These are phyloP conservation scores for Microctonus hyperodae DNA, from an alignment of 2,888 invertebrate species.

Conservation along the genomic window DNA sequence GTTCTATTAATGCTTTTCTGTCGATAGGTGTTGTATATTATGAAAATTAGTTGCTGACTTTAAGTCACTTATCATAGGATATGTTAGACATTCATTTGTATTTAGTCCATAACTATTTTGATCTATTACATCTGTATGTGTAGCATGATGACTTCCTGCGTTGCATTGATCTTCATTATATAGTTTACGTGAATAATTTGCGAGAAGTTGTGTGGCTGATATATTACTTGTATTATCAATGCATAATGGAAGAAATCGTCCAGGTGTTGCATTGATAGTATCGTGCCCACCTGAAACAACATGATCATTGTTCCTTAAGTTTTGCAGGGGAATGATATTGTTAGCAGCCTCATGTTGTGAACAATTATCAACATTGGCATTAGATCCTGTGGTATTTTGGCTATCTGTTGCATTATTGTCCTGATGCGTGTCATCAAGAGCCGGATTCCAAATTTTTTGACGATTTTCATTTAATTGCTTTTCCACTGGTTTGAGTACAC, in stretches of 20 bases:
- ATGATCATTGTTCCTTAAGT: too few species aligned
- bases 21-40: not conserved
- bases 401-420: not conserved
- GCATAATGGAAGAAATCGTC: too few species aligned
- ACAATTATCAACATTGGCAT: too few species aligned
- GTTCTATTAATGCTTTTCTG: too few species aligned
- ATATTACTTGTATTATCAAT: too few species aligned
- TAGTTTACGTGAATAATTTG: not conserved
- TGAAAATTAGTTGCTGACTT: not conserved
- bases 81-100: not conserved
- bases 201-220: not conserved
- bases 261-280: too few species aligned
- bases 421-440: not conserved
- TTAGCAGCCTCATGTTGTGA: too few species aligned
- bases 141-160: too few species aligned
- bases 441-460: not conserved
- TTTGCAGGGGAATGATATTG: too few species aligned
- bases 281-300: too few species aligned
- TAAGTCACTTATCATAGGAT: not conserved
- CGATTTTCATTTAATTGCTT: not conserved
- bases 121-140: not conserved
- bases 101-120: not conserved
- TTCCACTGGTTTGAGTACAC: not conserved
- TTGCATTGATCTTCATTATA: not conserved
- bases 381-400: not conserved